Conservation (phyloP, 2,797 vertebrate species). For the Pachyuromys duprasi region DNA sequence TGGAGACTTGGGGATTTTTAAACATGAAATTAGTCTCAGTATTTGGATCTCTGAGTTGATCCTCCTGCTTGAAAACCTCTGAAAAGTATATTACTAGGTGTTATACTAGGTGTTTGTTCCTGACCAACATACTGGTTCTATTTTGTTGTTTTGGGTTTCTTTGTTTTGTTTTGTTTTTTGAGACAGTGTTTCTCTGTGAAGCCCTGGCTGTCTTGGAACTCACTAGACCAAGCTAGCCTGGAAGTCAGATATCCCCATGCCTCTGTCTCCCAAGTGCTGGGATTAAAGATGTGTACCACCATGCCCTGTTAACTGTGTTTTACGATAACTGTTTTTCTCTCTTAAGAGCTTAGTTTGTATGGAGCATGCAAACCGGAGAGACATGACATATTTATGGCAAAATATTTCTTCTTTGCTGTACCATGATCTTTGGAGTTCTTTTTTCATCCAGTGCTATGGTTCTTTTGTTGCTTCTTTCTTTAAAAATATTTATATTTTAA, state of each 20-base stretch:
- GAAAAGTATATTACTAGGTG: background rate
- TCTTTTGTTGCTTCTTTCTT: background rate
- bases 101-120: background rate
- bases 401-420: conserved; percentile 3
- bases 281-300: background rate
- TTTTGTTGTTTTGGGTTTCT: background rate
- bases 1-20: background rate
- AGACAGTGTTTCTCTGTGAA: background rate
- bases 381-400: background rate
- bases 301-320: background rate
- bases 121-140: background rate
- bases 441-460: background rate
- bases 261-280: background rate
- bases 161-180: background rate
- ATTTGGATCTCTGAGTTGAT: background rate
- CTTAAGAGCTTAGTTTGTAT: background rate
- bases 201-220: background rate
- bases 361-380: background rate
- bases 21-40: background rate
- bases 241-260: background rate
- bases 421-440: background rate
- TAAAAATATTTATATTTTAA: background rate
- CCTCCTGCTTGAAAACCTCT: background rate
- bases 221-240: background rate
- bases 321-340: background rate